Percentiles rank a stretch among this genome's conserved stretches.
Evolutionary conservation across 2,797 vertebrate species (phyloP).

Genomic region (Balearica regulorum): DNA sequence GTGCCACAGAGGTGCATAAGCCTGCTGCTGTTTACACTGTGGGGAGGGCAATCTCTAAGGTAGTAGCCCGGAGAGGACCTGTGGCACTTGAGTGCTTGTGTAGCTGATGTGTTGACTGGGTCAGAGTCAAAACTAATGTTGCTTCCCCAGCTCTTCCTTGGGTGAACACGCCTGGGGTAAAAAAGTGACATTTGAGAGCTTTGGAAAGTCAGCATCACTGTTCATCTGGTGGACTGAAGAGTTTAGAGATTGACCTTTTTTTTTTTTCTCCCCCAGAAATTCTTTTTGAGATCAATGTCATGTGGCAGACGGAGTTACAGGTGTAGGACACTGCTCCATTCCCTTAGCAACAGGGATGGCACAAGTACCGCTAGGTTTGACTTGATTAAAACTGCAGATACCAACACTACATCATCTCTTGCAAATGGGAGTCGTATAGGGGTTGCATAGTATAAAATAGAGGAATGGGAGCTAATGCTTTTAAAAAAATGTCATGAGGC

Average conservation of each 20-base stretch:
- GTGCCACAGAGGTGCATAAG: neutral
- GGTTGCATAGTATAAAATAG: neutral
- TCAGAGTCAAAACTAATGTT: neutral
- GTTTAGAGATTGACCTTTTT: neutral
- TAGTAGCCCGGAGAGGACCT: neutral
- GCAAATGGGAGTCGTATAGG: neutral
- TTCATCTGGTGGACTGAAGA: neutral
- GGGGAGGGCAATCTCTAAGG: neutral
- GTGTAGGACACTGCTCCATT: neutral
- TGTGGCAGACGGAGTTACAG: neutral
- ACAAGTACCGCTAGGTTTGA: neutral
- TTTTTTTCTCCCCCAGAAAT: neutral
- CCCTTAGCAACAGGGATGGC: neutral
- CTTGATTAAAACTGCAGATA: neutral
- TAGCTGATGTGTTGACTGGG: neutral
- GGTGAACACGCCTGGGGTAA: neutral
- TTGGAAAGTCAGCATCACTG: neutral
- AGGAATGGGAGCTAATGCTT: neutral
- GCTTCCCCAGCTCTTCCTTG: neutral
- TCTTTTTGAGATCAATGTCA: neutral
- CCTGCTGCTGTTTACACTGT: rapidly evolving
- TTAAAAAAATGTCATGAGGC: neutral
- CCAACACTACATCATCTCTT: neutral
- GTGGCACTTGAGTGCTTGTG: rapidly evolving
- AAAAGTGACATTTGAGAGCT: neutral